Conservation (phyloP, 2,797 vertebrate genomes). For the Xiphorhynchus erythropygius region DNA sequence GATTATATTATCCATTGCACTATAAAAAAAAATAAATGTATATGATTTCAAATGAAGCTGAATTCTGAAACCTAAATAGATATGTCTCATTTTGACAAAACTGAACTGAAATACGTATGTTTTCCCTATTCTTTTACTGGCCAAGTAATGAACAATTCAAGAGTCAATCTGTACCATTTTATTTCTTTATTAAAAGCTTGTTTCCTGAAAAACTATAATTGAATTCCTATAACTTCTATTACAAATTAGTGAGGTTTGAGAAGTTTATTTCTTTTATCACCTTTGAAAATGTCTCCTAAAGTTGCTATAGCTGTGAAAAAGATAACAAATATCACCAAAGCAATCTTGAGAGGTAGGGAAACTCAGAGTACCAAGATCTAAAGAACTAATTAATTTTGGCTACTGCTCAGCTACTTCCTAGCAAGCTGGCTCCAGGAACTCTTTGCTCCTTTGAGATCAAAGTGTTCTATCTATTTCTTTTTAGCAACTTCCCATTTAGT, state of each 20-base stretch:
- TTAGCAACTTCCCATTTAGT: background rate
- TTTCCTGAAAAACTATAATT: background rate
- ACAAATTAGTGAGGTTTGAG: background rate
- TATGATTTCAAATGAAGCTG: background rate
- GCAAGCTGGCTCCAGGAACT: background rate
- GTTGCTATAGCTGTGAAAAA: background rate
- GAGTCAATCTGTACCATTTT: background rate
- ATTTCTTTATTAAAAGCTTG: background rate
- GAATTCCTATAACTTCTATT: background rate
- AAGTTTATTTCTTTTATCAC: background rate
- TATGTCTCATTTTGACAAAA: background rate
- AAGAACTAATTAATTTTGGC: constrained; percentile 1
- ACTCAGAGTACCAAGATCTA: background rate
- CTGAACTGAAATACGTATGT: background rate
- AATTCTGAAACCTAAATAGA: background rate
- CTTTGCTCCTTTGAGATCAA: background rate
- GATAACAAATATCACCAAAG: background rate
- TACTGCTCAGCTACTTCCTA: background rate
- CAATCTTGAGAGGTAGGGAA: background rate
- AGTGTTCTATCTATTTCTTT: background rate
- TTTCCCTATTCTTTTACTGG: background rate
- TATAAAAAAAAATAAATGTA: background rate
- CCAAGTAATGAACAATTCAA: background rate
- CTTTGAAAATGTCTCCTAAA: background rate
- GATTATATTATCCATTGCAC: background rate